Percentiles rank a stretch among this genome's conserved stretches.
Evolutionary conservation across 2,888 invertebrate species (phyloP).

Genomic region (Sarcophaga caerulescens): DNA sequence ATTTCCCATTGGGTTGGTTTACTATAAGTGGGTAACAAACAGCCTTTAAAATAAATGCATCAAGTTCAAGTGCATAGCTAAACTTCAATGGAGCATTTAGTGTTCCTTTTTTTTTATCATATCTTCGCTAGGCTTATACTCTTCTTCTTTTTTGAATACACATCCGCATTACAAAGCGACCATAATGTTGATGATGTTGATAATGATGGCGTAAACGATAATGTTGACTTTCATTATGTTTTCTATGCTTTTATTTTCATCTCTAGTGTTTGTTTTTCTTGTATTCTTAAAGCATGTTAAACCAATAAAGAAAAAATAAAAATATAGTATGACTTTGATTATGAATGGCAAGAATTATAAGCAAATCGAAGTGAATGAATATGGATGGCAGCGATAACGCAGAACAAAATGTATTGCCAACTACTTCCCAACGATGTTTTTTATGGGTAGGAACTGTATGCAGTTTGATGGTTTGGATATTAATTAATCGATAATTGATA

Average conservation of each 20-base stretch:
- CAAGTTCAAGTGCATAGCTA: conserved; percentile 73
- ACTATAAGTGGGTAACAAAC: neutral
- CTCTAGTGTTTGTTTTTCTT: conserved; percentile 14
- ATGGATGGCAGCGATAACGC: neutral
- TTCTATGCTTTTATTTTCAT: conserved; percentile 27
- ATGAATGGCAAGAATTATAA: conserved; percentile 63
- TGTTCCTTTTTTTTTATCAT: neutral
- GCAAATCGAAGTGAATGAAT: conserved; percentile 6
- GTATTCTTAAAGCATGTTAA: conserved; percentile 47
- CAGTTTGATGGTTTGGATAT: conserved; percentile 51
- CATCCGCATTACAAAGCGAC: conserved; percentile 53
- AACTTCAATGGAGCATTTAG: conserved; percentile 54
- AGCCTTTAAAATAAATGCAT: conserved; percentile 56
- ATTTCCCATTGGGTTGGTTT: conserved; percentile 19
- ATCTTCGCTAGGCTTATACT: neutral
- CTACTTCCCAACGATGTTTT: conserved; percentile 75
- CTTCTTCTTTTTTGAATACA: neutral
- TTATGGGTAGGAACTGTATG: conserved; percentile 78
- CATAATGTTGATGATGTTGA: conserved; percentile 41
- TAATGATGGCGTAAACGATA: conserved; percentile 61
- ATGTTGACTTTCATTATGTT: conserved; percentile 51
- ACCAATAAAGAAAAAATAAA: conserved; percentile 20
- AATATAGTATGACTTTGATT: conserved; percentile 54
- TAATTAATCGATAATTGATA: no score
- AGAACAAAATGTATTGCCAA: conserved; percentile 22